Conservation (phyloP, 2,113 vertebrate genomes). For the Gymnorhina tibicen region DNA sequence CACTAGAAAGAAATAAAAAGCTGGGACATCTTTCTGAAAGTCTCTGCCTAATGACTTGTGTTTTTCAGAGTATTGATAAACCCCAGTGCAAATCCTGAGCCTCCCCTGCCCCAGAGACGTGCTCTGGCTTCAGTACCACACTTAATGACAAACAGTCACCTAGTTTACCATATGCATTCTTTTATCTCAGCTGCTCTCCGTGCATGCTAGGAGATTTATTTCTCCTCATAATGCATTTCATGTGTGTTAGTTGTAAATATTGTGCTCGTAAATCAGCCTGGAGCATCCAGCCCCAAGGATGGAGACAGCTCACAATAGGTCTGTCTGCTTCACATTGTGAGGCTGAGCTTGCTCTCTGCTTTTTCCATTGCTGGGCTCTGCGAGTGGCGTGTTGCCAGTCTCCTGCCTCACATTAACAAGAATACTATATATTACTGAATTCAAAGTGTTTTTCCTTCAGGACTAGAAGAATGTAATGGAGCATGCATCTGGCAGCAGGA, state of each 20-base stretch:
- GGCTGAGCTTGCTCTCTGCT: not conserved
- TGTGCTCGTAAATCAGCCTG: slow-evolving; percentile 43
- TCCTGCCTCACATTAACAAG: slow-evolving; percentile 32
- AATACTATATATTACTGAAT: slow-evolving; percentile 13
- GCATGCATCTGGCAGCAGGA: slow-evolving; percentile 5
- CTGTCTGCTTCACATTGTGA: slow-evolving; percentile 35
- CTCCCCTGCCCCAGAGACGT: not conserved
- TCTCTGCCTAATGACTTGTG: not conserved
- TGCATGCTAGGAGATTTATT: slow-evolving; percentile 50
- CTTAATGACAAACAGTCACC: slow-evolving; percentile 55
- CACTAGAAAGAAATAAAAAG: not conserved
- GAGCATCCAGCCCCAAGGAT: slow-evolving; percentile 15
- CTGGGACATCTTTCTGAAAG: not conserved
- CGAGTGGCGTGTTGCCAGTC: not conserved
- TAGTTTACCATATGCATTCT: slow-evolving; percentile 36
- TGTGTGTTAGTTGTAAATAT: slow-evolving; percentile 60
- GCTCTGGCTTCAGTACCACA: slow-evolving; percentile 22
- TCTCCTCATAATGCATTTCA: slow-evolving; percentile 37
- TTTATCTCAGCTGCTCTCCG: slow-evolving; percentile 44
- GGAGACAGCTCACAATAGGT: slow-evolving; percentile 41
- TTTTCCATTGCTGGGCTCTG: slow-evolving; percentile 30
- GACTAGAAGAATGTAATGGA: not conserved
- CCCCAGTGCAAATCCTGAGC: not conserved
- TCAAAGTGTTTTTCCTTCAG: slow-evolving; percentile 45
- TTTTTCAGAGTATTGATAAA: slow-evolving; percentile 12